These are phyloP conservation scores for Carcina quercana DNA, from an alignment of 2,888 invertebrate genomes.

Conservation along the genomic window DNA sequence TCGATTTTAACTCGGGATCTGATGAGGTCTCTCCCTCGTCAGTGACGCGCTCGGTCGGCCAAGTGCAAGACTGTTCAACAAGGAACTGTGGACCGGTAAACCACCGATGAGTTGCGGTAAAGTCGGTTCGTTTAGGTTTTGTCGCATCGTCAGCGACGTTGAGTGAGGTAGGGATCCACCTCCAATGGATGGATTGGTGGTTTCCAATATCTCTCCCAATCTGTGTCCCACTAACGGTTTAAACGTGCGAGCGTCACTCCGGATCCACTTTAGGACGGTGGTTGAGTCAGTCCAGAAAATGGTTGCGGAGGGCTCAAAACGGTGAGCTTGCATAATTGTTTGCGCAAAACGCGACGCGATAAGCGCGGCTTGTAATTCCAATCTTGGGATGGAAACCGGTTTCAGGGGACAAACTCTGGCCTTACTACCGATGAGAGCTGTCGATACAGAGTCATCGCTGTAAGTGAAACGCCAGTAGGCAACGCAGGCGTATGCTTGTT, in stretches of 20 bases:
- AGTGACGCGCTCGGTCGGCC: not conserved
- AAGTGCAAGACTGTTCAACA: not conserved
- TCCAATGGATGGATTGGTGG: slow-evolving; percentile 9
- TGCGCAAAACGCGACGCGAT: slow-evolving; percentile 2
- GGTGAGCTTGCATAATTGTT: not conserved
- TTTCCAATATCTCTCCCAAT: slow-evolving; percentile 15
- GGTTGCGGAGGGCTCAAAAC: slow-evolving; percentile 1
- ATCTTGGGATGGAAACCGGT: slow-evolving; percentile 5
- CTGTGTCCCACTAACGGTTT: slow-evolving; percentile 16
- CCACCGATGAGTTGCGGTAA: not conserved
- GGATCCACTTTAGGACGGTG: slow-evolving; percentile 13
- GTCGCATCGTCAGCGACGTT: slow-evolving; percentile 16
- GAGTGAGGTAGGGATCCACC: slow-evolving; percentile 13
- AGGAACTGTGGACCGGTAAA: not conserved
- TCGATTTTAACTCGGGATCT: not conserved
- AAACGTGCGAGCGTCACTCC: slow-evolving; percentile 9
- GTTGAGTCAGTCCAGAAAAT: slow-evolving; percentile 13
- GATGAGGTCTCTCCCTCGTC: not conserved
- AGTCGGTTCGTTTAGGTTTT: not conserved
- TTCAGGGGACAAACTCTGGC: slow-evolving; percentile 4
- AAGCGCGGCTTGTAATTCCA: slow-evolving; percentile 8
- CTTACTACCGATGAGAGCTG: slow-evolving; percentile 4
- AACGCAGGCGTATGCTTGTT: slow-evolving; percentile 4
- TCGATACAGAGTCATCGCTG: not conserved
- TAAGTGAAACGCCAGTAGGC: slow-evolving; percentile 2